phyloP scores from a whole-genome alignment of 2,888 invertebrate genomes.

The Hypercompe scribonia region DNA sequence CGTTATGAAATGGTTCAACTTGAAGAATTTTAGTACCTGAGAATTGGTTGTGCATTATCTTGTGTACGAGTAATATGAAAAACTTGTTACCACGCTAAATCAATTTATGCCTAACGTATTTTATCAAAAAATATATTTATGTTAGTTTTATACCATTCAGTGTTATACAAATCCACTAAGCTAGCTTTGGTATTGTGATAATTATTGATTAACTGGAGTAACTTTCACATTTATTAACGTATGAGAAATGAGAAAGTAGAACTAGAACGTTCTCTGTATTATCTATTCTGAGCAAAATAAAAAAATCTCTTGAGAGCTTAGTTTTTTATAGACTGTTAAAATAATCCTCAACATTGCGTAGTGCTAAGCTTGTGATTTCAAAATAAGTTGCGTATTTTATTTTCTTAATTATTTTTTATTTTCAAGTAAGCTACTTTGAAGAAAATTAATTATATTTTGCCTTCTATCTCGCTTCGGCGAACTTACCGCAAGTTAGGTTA shows the following conservation, averaged over 20 bases:
- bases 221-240: neutral
- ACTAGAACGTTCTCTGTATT: neutral
- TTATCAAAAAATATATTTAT: too few species aligned
- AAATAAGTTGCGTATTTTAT: neutral
- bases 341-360: slow-evolving; percentile 43
- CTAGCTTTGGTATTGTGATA: neutral
- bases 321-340: slow-evolving; percentile 42
- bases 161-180: neutral
- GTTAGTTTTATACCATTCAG: neutral
- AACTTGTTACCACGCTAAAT: too few species aligned
- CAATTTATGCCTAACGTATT: neutral
- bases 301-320: slow-evolving; percentile 23
- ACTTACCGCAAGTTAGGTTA: neutral
- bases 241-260: neutral
- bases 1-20: neutral
- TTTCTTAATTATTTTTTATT: neutral
- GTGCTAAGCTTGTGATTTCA: neutral
- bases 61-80: neutral
- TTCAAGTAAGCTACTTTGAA: neutral
- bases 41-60: neutral
- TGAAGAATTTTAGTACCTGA: neutral
- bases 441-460: neutral
- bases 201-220: neutral
- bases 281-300: neutral
- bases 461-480: neutral